A percentile compares a stretch with the other conserved stretches of the same genome.
These are phyloP conservation scores for Plectus sambesii DNA, from an alignment of 1,140 invertebrate genomes.

Conservation along the genomic window DNA sequence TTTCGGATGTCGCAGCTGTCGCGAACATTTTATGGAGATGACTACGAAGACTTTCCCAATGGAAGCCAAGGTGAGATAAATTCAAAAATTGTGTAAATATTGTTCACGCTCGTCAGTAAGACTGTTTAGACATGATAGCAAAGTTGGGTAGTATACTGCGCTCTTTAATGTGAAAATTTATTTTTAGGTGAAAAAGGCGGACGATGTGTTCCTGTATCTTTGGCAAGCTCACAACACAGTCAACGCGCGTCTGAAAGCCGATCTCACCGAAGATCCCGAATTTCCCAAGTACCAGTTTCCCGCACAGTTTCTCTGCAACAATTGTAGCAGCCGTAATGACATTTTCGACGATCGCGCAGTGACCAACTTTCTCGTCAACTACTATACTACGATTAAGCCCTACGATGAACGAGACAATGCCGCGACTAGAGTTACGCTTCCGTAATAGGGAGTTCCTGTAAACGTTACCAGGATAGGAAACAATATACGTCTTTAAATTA, in stretches of 20 bases:
- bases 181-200: conserved; percentile 11
- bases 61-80: conserved; percentile 23
- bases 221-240: conserved; percentile 31
- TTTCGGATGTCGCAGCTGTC: conserved; percentile 28
- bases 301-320: conserved; percentile 22
- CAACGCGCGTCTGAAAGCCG: conserved; percentile 25
- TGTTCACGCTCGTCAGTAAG: too few relatives aligned
- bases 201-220: conserved; percentile 27
- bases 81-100: too few relatives aligned
- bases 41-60: conserved; percentile 26
- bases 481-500: too few relatives aligned
- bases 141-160: too few relatives aligned
- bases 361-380: conserved; percentile 20
- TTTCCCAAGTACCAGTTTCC: conserved; percentile 31
- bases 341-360: conserved; percentile 9
- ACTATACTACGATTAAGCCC: conserved; percentile 23
- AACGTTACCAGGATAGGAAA: too few relatives aligned
- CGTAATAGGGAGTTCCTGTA: too few relatives aligned
- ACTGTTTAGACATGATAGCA: too few relatives aligned
- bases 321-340: conserved; percentile 17
- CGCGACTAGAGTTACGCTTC: too few relatives aligned
- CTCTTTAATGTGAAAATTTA: too few relatives aligned
- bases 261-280: conserved; percentile 27
- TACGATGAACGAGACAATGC: too few relatives aligned
- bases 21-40: conserved; percentile 29